Conservation (phyloP, 2,888 invertebrate genomes). For the Iphiclides podalirius region DNA sequence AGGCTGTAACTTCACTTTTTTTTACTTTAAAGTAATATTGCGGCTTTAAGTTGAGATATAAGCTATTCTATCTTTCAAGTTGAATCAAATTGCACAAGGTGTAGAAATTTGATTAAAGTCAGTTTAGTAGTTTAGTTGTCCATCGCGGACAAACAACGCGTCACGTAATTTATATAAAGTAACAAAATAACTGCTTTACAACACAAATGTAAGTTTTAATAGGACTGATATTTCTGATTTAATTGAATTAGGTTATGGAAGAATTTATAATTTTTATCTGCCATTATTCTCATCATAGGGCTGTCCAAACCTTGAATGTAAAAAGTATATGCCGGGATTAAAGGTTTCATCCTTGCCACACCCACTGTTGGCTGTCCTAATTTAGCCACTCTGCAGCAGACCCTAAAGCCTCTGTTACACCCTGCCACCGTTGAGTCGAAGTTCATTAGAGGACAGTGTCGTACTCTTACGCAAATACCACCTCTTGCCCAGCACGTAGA, state of each 20-base stretch:
- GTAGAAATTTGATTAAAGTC: too few relatives aligned
- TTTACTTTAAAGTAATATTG: too few relatives aligned
- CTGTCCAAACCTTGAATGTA: constrained; percentile 31
- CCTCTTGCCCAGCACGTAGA: constrained; percentile 57
- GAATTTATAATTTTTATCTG: constrained; percentile 29
- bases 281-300: constrained; percentile 30
- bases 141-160: too few relatives aligned
- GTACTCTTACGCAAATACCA: constrained; percentile 45
- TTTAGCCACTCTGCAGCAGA: constrained; percentile 45
- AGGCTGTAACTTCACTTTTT: too few relatives aligned
- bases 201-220: too few relatives aligned
- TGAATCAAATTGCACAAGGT: too few relatives aligned
- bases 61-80: too few relatives aligned
- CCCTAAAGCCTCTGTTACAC: constrained; percentile 40
- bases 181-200: too few relatives aligned
- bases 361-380: constrained; percentile 35
- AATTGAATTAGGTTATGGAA: constrained; percentile 4
- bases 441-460: constrained; percentile 35
- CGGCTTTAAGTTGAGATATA: too few relatives aligned
- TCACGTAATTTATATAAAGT: too few relatives aligned
- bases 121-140: too few relatives aligned
- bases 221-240: too few relatives aligned
- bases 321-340: constrained; percentile 10
- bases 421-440: constrained; percentile 45
- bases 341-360: constrained; percentile 20